Base-by-base conservation (phyloP, 2,797 vertebrate genomes). In the Sebastes aleutianus region DNA sequence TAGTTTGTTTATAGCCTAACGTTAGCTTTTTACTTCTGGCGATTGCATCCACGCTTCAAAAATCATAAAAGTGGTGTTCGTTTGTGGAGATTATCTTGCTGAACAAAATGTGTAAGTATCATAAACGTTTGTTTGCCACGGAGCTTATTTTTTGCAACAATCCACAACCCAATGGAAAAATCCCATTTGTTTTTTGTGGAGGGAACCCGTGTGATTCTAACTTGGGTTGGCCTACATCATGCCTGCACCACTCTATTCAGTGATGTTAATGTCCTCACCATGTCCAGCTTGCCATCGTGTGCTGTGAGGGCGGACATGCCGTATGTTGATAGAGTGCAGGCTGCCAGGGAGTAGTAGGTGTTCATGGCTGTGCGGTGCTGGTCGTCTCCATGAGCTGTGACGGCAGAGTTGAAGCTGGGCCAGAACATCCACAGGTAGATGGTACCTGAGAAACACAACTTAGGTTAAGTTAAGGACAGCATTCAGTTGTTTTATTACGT, bases 341-440 rank as follows among this genome's bases (percentile, higher is more conserved):
- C 95, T 0, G 94, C 96, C 90, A 99, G 92, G 0, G 97, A 97
- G 91, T 98, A 98, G 95, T 97, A 99, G 1, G 96, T 97, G 95
- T 98, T 99, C 86, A 99, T 78, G 70, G 94, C 95, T 0, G 96
- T 97, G 86, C 97, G 97, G 82, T 97, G 96, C 93, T 98, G 97
- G 8, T 92, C 87, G 0, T 95, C 94, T 20, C 96, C 94, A 0
- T 81, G 91, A 1, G 34, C 81, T 0, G 95, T 95, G 88, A 96
- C 47, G 3, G 96, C 94, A 0, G 98, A 98, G 93, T 97, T 97
- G 86, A 98, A 98, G 83, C 97, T 97, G 22, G 98, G 98, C 97
- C 98, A 99, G 95, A 98, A 99, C 95, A 98, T 96, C 98, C 98
- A 99, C 88, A 99, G 93, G 93, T 92, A 99, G 91, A 99, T 85